Percentiles rank a stretch among this genome's conserved stretches.
phyloP scores from a whole-genome alignment of 2,797 vertebrate genomes.

The Artibeus jamaicensis region DNA sequence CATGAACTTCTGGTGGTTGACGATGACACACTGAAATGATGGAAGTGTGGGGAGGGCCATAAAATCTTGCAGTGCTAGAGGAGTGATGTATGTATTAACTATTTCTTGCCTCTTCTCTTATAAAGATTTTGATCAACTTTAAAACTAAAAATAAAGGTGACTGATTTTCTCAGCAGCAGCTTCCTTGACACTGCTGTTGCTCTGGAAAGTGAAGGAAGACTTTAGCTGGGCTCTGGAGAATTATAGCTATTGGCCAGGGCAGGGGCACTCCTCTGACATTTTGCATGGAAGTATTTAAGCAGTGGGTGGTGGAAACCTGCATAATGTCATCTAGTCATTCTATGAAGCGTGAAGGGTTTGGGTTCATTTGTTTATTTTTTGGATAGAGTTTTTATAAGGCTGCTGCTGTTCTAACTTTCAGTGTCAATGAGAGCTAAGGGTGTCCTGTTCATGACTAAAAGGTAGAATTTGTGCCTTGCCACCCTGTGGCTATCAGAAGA shows the following conservation, averaged over 20 bases:
- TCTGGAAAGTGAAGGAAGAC: not conserved
- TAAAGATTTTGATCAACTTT: not conserved
- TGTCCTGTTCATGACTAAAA: not conserved
- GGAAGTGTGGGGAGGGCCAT: constrained; percentile 38
- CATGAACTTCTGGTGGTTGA: constrained; percentile 38
- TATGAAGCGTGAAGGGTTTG: rapidly evolving
- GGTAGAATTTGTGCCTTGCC: not conserved
- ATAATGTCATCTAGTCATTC: not conserved
- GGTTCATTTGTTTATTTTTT: too few species aligned
- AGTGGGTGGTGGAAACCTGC: not conserved
- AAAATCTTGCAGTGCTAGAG: constrained; percentile 14
- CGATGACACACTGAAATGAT: constrained; percentile 25
- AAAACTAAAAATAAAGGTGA: not conserved
- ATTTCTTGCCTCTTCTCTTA: not conserved
- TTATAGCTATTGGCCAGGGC: not conserved
- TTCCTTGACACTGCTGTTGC: not conserved
- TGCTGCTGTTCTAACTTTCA: not conserved
- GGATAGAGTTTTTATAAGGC: not conserved
- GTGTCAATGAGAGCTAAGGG: not conserved
- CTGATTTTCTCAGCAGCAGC: not conserved
- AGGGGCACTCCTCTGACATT: not conserved
- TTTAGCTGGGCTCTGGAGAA: not conserved
- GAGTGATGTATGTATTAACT: not conserved
- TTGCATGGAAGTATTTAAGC: not conserved
- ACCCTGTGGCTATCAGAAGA: not conserved